Base-by-base conservation (phyloP, 2,797 vertebrate genomes). In the Myiotriccus ornatus region DNA sequence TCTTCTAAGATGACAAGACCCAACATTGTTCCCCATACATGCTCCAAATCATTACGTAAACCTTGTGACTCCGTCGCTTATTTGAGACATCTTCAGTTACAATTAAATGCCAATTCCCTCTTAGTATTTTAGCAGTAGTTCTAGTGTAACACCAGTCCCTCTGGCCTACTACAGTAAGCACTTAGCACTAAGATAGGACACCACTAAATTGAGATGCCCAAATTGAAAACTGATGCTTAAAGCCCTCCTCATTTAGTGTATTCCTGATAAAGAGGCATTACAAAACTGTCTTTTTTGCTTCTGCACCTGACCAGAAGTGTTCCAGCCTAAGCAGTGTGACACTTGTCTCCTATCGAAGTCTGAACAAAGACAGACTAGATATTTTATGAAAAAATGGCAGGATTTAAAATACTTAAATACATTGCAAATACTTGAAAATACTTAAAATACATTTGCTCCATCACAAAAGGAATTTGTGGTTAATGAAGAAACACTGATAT, bases 321-420 rank as follows among this genome's bases (percentile, higher is more conserved):
- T 93, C 21, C 49, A 64, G 16, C 3, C 32, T 25, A 74, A 78
- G 21, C 28, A 79, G 6, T 6, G 7, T 17, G 25, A 47, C 22
- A 69, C 11, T 69, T 65, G 37, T 8, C 14, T 74, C 23, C 68
- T 12, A 24, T 41, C 10, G 52, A 89, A 89, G 35, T 10, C 71
- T 62, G 43, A 84, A 62, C 0, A 0, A 73, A 63, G 25, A 71
- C 0, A 64, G 15, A 75, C 6, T 7, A 63, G 2, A 22, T 59
- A 76, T 25, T 87, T 52, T 12, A 85, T 12, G 12, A 56, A 80
- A 91, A 59, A 64, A 10, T 0, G 3, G 34, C 7, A 65, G 3
- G 1, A 27, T 14, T 76, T 9, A 30, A 89, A 90, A 67, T 30
- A 63, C 11, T 68, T 76, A 59, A 80, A 82, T 41, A 53, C 7